Evolutionary conservation across 2,797 vertebrate genomes (phyloP), one percentile per base, ranked within the genome.

Genomic region (Eupleurogrammus muticus): DNA sequence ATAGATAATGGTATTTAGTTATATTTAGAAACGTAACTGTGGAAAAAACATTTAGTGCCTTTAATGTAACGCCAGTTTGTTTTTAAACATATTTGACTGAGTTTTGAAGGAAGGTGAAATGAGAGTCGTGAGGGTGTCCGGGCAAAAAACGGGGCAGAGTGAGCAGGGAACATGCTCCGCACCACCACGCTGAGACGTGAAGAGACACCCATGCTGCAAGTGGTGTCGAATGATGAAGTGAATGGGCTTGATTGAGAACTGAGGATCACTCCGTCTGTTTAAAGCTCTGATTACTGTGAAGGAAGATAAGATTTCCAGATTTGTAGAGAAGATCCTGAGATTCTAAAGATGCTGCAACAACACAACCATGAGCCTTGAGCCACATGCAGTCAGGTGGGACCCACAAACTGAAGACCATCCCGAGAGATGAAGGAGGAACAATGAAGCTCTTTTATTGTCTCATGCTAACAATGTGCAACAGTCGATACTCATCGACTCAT

Each of bases 321-420:
- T 21, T 52, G 76, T 46, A 58, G 52, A 64, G 14, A 48, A 35
- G 49, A 67, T 66, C 54, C 67, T 56, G 34, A 47, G 23, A 65
- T 53, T 35, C 35, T 19, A 66, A 32, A 61, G 80, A 86, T 80
- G 77, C 60, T 77, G 51, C 38, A 78, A 81, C 61, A 65, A 86
- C 67, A 91, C 75, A 75, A 70, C 67, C 71, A 89, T 81, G 87
- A 85, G 66, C 51, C 81, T 86, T 85, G 77, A 83, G 83, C 79
- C 64, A 57, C 92, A 92, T 93, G 92, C 92, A 93, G 78, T 90
- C 85, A 71, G 70, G 68, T 62, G 79, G 67, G 53, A 77, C 82
- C 67, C 70, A 80, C 62, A 86, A 84, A 89, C 77, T 75, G 49
- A 83, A 76, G 56, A 82, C 53, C 49, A 77, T 75, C 86, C 48